These are phyloP conservation scores for Lasioglossum vierecki DNA, from an alignment of 2,888 invertebrate species.

Conservation along the genomic window DNA sequence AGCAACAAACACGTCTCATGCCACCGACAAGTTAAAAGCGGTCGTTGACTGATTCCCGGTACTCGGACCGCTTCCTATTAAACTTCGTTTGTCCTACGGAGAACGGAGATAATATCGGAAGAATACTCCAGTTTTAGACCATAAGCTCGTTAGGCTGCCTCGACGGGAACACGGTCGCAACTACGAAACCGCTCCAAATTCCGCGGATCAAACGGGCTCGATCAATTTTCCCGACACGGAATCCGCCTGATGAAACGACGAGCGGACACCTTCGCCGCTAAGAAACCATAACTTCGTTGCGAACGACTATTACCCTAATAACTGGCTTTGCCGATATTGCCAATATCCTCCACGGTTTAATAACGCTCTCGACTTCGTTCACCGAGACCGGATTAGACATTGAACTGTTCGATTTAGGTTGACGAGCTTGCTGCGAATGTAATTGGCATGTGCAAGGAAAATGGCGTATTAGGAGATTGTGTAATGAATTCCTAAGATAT, in stretches of 20 bases:
- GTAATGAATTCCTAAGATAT: neutral
- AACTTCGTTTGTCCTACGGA: conserved; percentile 30
- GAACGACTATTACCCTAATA: conserved; percentile 46
- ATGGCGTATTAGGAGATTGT: conserved; percentile 2
- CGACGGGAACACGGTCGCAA: neutral
- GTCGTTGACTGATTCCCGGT: conserved; percentile 21
- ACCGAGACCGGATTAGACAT: conserved; percentile 54
- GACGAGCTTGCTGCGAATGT: conserved; percentile 69
- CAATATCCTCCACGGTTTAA: conserved; percentile 43
- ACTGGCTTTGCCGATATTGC: conserved; percentile 36
- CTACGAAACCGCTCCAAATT: conserved; percentile 6
- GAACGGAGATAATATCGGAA: conserved; percentile 19
- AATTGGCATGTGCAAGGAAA: conserved; percentile 9
- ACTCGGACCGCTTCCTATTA: conserved; percentile 29
- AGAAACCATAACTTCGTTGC: conserved; percentile 2
- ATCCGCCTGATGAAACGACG: neutral
- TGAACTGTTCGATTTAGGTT: conserved; percentile 58
- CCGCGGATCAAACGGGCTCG: conserved; percentile 1
- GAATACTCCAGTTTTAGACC: neutral
- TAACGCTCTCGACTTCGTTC: conserved; percentile 27
- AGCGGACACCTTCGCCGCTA: neutral
- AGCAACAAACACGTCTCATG: neutral
- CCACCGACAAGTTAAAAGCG: conserved; percentile 14
- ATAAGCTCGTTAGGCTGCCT: conserved; percentile 1
- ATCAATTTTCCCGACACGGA: neutral